Evolutionary conservation across 2,113 vertebrate species (phyloP), one percentile per base, ranked within the genome.

Genomic region (Pao palembangensis): DNA sequence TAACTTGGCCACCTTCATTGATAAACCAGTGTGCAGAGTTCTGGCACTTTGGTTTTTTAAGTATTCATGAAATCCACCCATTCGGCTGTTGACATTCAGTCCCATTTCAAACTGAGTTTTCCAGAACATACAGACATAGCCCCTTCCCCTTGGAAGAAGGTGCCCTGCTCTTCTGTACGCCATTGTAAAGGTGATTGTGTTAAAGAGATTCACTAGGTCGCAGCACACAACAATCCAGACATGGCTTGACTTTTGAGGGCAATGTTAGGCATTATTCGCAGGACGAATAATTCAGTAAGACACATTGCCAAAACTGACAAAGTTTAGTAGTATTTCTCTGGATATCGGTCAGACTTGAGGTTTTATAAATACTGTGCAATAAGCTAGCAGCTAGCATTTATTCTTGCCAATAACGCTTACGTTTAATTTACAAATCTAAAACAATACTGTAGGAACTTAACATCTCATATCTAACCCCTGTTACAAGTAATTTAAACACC

Each of bases 1-100:
- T 13, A 91, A 17, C 64, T 76, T 88, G 12, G 61, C 49, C 34
- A 58, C 55, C 71, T 78, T 54, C n/a, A 51, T 13, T 0, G 82
- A 17, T 41, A 54, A 21, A 4, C 52, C 21, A 1, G 64, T 61
- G 20, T 89, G 85, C 31, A 91, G 21, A 46, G 46, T 15, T 66
- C 82, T 83, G 25, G 44, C 38, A 25, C 21, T 17, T 28, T 17
- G 10, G 8, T 38, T 44, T 14, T 1, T 5, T 2, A 1, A 2
- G 12, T 23, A 34, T 20, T 50, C 5, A 41, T 43, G 23, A 50
- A 64, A 44, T 44, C 21, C 28, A 19, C 19, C 14, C 3, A 21
- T 46, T 49, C 25, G 43, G 2, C n/a, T 49, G 21, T 51, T 18
- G 14, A n/a, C 1, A n/a, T 43, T 16, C n/a, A 17, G 38, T n/a